These are phyloP conservation scores for Subacronicta megacephala DNA, from an alignment of 2,888 invertebrate species.

Conservation along the genomic window DNA sequence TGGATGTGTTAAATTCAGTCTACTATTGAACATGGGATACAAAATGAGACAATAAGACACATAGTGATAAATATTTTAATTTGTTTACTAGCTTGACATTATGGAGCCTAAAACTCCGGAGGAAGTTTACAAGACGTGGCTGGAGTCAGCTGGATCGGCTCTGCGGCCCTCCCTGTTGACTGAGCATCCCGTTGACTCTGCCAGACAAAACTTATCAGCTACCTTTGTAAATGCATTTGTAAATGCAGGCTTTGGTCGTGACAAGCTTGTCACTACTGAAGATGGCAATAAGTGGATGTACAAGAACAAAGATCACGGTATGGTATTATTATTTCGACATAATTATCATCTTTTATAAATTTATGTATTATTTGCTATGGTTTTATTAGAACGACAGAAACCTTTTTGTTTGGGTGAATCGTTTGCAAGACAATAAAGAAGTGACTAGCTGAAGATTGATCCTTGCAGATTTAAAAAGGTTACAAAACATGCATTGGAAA, in stretches of 20 bases:
- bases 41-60: too few species aligned
- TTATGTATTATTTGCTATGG: too few species aligned
- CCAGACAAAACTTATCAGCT: slow-evolving; percentile 98
- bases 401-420: too few species aligned
- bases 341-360: not conserved
- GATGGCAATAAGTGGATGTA: slow-evolving; percentile 96
- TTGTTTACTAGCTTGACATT: slow-evolving; percentile 94
- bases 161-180: slow-evolving; percentile 92
- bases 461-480: too few species aligned
- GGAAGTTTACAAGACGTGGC: slow-evolving; percentile 99
- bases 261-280: slow-evolving; percentile 97
- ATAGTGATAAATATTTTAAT: too few species aligned
- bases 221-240: slow-evolving; percentile 99
- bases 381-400: too few species aligned
- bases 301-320: slow-evolving; percentile 98
- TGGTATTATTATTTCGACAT: slow-evolving; percentile 10
- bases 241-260: slow-evolving; percentile 98
- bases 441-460: too few species aligned
- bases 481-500: too few species aligned
- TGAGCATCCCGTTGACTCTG: slow-evolving; percentile 96
- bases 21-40: too few species aligned
- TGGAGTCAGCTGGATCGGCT: slow-evolving; percentile 94
- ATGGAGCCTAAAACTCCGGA: slow-evolving; percentile 99
- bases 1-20: too few species aligned
- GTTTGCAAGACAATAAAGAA: too few species aligned